Evolutionary conservation across 2,113 vertebrate species (phyloP), one percentile per base, ranked within the genome.

Genomic region (Microtus oregoni): DNA sequence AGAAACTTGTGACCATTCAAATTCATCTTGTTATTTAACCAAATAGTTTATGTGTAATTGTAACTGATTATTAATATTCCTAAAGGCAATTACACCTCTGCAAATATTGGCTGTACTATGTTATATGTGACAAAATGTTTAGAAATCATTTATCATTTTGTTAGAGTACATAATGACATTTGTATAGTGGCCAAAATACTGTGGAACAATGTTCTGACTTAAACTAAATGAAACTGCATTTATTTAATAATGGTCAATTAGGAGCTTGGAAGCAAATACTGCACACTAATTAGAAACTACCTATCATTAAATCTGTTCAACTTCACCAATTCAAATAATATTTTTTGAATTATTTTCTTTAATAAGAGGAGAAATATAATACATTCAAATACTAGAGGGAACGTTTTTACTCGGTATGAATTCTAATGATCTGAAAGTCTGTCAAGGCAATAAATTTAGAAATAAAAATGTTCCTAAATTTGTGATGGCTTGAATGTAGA

Each of bases 301-400:
- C 19, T 73, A 24, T 82, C 28, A 87, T 83, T 83, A 90, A 95
- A 89, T 91, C 35, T 85, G 11, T 90, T 95, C 14, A 95, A 58
- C 1, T 73, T 50, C 6, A 83, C 4, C 0, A 86, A 30, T 3
- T 90, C 61, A 92, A 82, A 52, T 78, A 73, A 20, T 78, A 67
- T 65, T 67, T 28, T 13, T 86, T 93, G n/a, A 85, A 78, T 92
- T 78, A n/a, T 88, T 96, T 95, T 92, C 11, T 65, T 91, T 70
- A 58, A 65, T 75, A 38, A 58, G 12, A 83, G 32, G 35, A 63
- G 75, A 81, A 22, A 75, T 9, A n/a, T n/a, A 82, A 63, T 38
- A 72, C 15, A 20, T 72, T 81, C 35, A 87, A 52, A 86, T 72
- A 76, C 44, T 73, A 22, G 28, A 68, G 6, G 38, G 32, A 91